Base-by-base conservation (phyloP, 2,888 invertebrate species). In the Stegana nigrithorax region DNA sequence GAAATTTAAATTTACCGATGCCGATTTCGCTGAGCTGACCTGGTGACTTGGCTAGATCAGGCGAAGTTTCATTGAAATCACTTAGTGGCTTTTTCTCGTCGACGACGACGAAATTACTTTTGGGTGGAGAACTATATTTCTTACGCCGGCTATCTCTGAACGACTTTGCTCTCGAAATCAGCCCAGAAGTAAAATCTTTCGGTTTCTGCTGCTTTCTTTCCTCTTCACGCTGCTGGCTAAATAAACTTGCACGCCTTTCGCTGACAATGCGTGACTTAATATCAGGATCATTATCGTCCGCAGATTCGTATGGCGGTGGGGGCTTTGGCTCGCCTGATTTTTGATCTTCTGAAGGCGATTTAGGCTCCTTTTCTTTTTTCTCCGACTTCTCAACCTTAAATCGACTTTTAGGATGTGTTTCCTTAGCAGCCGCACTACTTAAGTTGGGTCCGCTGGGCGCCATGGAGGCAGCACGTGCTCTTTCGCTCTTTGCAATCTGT, bases 71-170 rank as follows among this genome's bases (percentile, higher is more conserved):
- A 61, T 66, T 5, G 29, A 70, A 65, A 29, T 69, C 63, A 3
- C 67, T 64, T 2, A 69, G 66, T 4, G 78, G 65, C 26, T 87
- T 87, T 80, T 89, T 89, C 42, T 87, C 86, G 81, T 88, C 88
- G 7, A 90, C 82, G 21, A 89, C 82, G 71, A 88, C 73, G 62
- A 81, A 83, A 26, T 72, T 78, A 19, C 77, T 81, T 26, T 60
- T 50, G 23, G 59, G 42, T 32, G 61, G 29, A n/a, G 51, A 57
- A 21, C 39, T 4, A 51, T n/a, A n/a, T n/a, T n/a, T n/a, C n/a
- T n/a, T n/a, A n/a, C n/a, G n/a, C n/a, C n/a, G n/a, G n/a, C n/a
- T n/a, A n/a, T n/a, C n/a, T n/a, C n/a, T n/a, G n/a, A n/a, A n/a
- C n/a, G n/a, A n/a, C n/a, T n/a, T n/a, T n/a, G n/a, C n/a, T n/a